Evolutionary conservation across 2,888 invertebrate genomes (phyloP).

Genomic region (Ormia ochracea): DNA sequence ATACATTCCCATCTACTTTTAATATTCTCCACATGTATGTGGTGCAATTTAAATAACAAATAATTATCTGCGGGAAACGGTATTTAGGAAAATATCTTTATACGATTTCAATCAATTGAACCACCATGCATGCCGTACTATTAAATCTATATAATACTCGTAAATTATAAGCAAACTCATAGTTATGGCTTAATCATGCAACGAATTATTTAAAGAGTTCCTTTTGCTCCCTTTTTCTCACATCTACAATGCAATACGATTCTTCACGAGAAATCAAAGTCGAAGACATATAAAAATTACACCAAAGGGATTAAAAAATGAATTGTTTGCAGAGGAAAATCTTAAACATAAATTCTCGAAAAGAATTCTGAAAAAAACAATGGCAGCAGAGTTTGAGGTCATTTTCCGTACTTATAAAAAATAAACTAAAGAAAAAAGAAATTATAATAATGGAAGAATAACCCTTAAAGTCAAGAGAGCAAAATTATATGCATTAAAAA

Average conservation of each 20-base stretch:
- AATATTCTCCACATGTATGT: too few species aligned
- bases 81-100: too few species aligned
- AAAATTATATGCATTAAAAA: neutral
- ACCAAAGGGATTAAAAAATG: slow-evolving; percentile 59
- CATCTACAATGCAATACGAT: neutral
- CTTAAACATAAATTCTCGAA: slow-evolving; percentile 41
- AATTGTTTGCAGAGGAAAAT: slow-evolving; percentile 34
- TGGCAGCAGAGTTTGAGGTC: slow-evolving; percentile 46
- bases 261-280: slow-evolving; percentile 39
- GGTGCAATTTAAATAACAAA: too few species aligned
- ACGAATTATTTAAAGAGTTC: slow-evolving; percentile 32
- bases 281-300: slow-evolving; percentile 55
- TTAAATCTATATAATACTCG: slow-evolving; percentile 33
- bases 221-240: neutral
- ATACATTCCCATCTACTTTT: too few species aligned
- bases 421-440: slow-evolving; percentile 11
- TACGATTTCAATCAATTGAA: neutral
- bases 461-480: slow-evolving; percentile 27
- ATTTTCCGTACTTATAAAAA: slow-evolving; percentile 16
- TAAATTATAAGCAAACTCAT: slow-evolving; percentile 44
- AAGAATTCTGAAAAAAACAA: slow-evolving; percentile 24
- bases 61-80: too few species aligned
- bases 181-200: slow-evolving; percentile 54
- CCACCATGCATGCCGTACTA: slow-evolving; percentile 15
- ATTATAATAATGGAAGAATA: slow-evolving; percentile 33